Conservation (phyloP, 2,888 invertebrate genomes). For the Synanthedon vespiformis region DNA sequence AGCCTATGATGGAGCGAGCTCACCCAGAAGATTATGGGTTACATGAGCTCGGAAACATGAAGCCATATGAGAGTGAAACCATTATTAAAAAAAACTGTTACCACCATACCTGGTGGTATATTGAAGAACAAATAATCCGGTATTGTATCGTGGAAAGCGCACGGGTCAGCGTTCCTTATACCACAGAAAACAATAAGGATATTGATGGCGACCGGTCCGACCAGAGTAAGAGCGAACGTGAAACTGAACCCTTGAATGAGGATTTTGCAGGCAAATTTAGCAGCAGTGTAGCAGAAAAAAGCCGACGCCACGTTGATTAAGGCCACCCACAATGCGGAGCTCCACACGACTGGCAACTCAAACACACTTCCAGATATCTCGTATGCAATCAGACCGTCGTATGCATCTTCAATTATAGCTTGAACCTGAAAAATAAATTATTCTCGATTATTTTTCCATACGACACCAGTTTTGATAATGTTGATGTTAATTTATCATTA, state of each 20-base stretch:
- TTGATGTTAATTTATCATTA: background rate
- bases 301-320: slow-evolving; percentile 75
- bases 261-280: slow-evolving; percentile 89
- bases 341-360: slow-evolving; percentile 31
- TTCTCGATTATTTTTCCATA: background rate
- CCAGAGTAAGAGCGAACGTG: slow-evolving; percentile 83
- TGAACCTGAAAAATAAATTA: slow-evolving; percentile 44
- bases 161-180: slow-evolving; percentile 74
- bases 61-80: no score
- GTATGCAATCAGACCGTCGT: slow-evolving; percentile 43
- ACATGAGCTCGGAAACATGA: no score
- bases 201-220: slow-evolving; percentile 80
- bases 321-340: slow-evolving; percentile 70
- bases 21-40: no score
- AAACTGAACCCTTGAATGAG: slow-evolving; percentile 90
- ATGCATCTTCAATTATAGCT: slow-evolving; percentile 41
- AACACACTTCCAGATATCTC: slow-evolving; percentile 12
- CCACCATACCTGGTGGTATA: slow-evolving; percentile 72
- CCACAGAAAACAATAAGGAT: slow-evolving; percentile 77
- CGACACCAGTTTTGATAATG: no score
- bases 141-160: slow-evolving; percentile 74
- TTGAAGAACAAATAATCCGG: slow-evolving; percentile 90
- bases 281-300: slow-evolving; percentile 75
- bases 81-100: no score
- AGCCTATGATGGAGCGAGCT: no score